A percentile compares a stretch with the other conserved stretches of the same genome.
phyloP scores from a whole-genome alignment of 2,113 vertebrate genomes.

The Helogale parvula region DNA sequence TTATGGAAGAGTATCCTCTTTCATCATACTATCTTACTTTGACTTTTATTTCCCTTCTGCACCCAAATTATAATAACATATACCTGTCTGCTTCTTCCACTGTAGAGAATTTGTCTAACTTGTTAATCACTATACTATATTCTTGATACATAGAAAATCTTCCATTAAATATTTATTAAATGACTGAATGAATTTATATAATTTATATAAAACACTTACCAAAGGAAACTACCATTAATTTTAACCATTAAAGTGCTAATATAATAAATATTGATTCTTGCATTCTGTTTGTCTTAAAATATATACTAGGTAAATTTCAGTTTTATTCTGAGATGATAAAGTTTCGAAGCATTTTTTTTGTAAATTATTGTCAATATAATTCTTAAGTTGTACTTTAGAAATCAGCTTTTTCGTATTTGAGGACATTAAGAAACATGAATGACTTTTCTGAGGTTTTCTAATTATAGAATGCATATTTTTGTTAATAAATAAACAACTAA shows the following conservation, averaged over 20 bases:
- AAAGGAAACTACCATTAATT: not conserved
- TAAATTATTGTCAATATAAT: not conserved
- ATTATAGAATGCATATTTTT: slow-evolving; percentile 29
- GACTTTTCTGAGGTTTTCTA: not conserved
- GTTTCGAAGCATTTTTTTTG: not conserved
- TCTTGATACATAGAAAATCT: not conserved
- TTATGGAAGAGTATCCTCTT: not conserved
- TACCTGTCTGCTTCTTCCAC: not conserved
- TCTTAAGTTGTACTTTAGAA: not conserved
- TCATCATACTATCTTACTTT: not conserved
- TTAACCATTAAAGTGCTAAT: not conserved
- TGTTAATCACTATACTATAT: not conserved
- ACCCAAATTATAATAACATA: not conserved
- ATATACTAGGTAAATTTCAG: not conserved
- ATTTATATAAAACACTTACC: not conserved
- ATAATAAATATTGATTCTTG: not conserved
- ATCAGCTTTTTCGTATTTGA: not conserved
- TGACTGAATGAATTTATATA: not conserved
- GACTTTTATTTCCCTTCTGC: not conserved
- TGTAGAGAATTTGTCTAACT: not conserved
- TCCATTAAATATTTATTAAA: slow-evolving; percentile 30
- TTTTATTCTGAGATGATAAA: not conserved
- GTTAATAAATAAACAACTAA: not conserved
- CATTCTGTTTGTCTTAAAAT: not conserved
- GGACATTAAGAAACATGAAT: not conserved